These are phyloP conservation scores for Probosciger aterrimus DNA, from an alignment of 2,113 vertebrate species.

Conservation along the genomic window DNA sequence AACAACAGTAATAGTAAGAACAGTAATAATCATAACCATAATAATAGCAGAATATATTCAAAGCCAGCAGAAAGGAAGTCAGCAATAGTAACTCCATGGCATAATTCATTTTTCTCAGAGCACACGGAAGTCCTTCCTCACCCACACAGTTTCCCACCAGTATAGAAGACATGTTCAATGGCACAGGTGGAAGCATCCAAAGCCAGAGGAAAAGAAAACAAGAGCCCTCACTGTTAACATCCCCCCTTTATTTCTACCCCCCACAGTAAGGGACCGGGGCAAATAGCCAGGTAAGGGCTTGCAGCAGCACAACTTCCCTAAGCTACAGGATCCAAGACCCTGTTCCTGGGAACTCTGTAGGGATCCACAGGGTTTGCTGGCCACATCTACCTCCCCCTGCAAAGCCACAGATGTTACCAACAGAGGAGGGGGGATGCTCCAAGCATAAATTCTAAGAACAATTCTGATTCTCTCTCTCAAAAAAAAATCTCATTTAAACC, in stretches of 20 bases:
- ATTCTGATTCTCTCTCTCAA: background rate
- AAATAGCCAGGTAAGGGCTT: background rate
- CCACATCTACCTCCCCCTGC: background rate
- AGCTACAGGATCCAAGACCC: background rate
- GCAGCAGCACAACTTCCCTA: background rate
- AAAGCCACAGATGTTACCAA: background rate
- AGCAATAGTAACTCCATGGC: background rate
- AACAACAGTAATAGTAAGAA: background rate
- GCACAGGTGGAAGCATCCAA: background rate
- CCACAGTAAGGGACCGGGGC: background rate
- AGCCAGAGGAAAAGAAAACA: background rate
- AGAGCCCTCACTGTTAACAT: background rate
- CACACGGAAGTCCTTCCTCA: background rate
- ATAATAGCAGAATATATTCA: background rate
- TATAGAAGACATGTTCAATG: background rate
- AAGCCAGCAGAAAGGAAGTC: background rate
- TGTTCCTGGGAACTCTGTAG: accelerated
- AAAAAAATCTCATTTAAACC: background rate
- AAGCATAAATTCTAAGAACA: background rate
- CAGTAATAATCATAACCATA: background rate
- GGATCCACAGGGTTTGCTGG: background rate
- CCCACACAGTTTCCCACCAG: background rate
- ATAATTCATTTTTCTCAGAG: background rate
- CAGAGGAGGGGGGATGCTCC: background rate
- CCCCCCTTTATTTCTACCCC: background rate